Evolutionary conservation across 2,113 vertebrate genomes (phyloP), one percentile per base, ranked within the genome.

Genomic region (Psittacus erithacus): DNA sequence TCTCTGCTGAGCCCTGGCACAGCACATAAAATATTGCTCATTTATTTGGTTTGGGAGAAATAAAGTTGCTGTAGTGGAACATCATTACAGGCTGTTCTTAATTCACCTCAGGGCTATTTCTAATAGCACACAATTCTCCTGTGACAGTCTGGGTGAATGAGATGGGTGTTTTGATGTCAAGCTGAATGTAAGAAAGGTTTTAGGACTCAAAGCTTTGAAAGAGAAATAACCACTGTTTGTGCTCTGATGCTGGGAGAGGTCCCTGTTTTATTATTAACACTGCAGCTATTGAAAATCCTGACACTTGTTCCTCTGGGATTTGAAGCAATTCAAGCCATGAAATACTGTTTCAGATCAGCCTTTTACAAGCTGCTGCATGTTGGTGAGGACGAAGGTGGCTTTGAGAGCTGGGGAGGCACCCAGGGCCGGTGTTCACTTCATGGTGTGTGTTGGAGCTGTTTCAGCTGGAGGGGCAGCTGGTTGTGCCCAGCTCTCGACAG

Each of bases 161-260:
- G 96, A 88, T 93, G 95, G 95, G 95, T 94, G 94, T 94, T 97
- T 86, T 94, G 92, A 90, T 93, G 88, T 93, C 93, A 90, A 85
- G 69, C 75, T 63, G 90, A 77, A 94, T 94, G 90, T 86, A 90
- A 95, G 95, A 35, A 81, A 93, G 95, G 90, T 86, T 96, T 95
- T 88, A 81, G 79, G 93, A 94, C 96, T 96, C 92, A 92, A 83
- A 97, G 95, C 92, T 95, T 84, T 94, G 93, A 55, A 49, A 71
- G 92, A 95, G 93, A 90, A 96, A 94, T 92, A 90, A 86, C 76
- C 60, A 38, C 68, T 44, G 87, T 77, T 92, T 86, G 94, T 75
- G 92, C 95, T 94, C 53, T 75, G 92, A 82, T 90, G 44, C 39
- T 78, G 88, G 93, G 53, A 92, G 92, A 88, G 76, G 69, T 92